Base-by-base conservation (phyloP, 1,140 invertebrate genomes). In the Drosophila seguyi region DNA sequence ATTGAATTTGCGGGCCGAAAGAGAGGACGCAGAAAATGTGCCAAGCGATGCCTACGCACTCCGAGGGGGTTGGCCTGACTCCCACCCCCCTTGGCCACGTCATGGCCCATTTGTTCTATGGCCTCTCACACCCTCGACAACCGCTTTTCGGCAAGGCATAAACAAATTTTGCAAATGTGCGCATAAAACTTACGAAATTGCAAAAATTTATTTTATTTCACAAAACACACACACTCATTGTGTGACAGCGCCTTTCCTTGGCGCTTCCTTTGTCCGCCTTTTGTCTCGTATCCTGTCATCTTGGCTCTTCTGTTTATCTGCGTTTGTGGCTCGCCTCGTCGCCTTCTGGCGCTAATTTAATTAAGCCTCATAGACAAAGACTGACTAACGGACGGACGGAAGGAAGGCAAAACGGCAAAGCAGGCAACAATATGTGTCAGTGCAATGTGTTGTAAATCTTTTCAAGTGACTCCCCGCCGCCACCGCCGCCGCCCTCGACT, bases 131-230 rank as follows among this genome's bases (percentile, higher is more conserved):
- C 53, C 38, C 14, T 8, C 66, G 16, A 14, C n/a, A n/a, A n/a
- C 18, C 61, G 22, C 29, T 42, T 59, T 66, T 47, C 22, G 63
- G 42, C 81, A 75, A 20, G 50, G 84, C 76, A 77, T 74, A 87
- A 80, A 74, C 76, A 87, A 83, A 87, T 84, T 85, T 83, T 65
- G 84, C 80, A 75, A 84, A 87, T 88, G 80, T 80, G 53, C 72
- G 77, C 80, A 87, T 88, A 84, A 87, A 87, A 87, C 85, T 81
- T 87, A 78, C 85, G 63, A 84, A 87, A 90, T 90, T 78, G 84
- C 84, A 84, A 80, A 90, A 73, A 78, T 78, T 63, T 63, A 78
- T 79, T 78, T 79, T 78, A 79, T 63, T 79, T 59, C 52, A 27
- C 57, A 66, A 22, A 42, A 47, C 34, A 50, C 41, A 50, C 25